Base-by-base conservation (phyloP, 35 echinoderm and acorn worm genomes). In the Anneissia japonica region DNA sequence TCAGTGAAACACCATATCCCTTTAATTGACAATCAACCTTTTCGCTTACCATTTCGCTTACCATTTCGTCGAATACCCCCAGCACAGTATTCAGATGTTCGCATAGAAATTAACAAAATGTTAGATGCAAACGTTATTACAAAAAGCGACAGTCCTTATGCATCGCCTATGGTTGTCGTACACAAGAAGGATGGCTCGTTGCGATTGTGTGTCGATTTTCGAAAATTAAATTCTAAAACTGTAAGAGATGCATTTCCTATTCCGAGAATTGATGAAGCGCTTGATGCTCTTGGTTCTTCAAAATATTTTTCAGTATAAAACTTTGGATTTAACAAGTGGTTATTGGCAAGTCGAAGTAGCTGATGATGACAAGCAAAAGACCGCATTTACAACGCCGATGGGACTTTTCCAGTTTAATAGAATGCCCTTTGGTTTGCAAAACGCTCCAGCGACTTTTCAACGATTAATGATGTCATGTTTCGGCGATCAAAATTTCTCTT, bases 401-500 rank as follows among this genome's bases (percentile, higher is more conserved):
- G 88, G 88, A 28, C 75, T 92, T 0, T 92, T 76, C 30, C 79
- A 92, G 41, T 88, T 46, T 34, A 32, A 38, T 19, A 26, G 90
- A 31, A 92, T 92, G 90, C 90, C 86, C 3, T 87, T 89, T 76
- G 91, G 86, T 5, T 87, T 92, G 23, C 31, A 64, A 9, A 88
- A 92, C 43, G 74, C 78, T 29, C 64, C 81, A 30, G 81, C 81
- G 0, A 38, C 72, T n/a, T 90, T 90, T 73, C 55, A 77, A 31
- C 1, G 88, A 12, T 77, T 30, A 19, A 90, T 90, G 82, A 64
- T 86, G 16, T 41, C 26, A 30, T 74, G 30, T 36, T 33, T 92
- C 1, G 85, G 77, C 21, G 90, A 39, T 46, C 74, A 88, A 77
- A 84, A 40, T 51, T 31, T 43, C 3, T 29, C 86, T n/a, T 76